These are phyloP conservation scores for Megalops cyprinoides DNA, from an alignment of 2,797 vertebrate genomes.

Conservation along the genomic window DNA sequence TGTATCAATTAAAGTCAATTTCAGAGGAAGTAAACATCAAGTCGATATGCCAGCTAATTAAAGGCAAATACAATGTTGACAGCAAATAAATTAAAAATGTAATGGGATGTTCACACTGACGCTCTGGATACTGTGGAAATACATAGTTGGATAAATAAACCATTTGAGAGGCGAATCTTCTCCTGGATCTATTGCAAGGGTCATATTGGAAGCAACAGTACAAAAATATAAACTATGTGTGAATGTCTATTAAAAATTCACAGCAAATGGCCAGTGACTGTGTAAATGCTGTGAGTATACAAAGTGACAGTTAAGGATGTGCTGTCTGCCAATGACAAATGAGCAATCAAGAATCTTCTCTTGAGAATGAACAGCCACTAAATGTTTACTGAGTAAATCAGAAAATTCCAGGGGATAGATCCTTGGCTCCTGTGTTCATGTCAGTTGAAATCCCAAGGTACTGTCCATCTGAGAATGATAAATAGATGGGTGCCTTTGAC, in stretches of 20 bases:
- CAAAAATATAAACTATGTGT: conserved; percentile 10
- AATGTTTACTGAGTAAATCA: conserved; percentile 34
- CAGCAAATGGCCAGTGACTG: neutral
- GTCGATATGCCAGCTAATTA: conserved; percentile 3
- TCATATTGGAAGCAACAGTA: neutral
- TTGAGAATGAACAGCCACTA: conserved; percentile 37
- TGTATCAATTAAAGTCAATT: neutral
- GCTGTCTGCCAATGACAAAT: conserved; percentile 28
- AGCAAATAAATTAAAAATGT: neutral
- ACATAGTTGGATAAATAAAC: neutral
- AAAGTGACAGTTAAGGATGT: conserved; percentile 26
- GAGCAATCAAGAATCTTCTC: conserved; percentile 31
- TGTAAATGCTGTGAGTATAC: conserved; percentile 7
- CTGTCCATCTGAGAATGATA: conserved; percentile 39
- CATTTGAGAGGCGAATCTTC: neutral
- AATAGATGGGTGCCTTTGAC: conserved; percentile 41
- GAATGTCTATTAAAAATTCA: conserved; percentile 22
- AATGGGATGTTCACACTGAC: neutral
- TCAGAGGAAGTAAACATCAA: conserved; percentile 17
- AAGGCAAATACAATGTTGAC: conserved; percentile 1
- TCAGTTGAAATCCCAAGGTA: conserved; percentile 27
- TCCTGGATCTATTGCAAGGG: neutral
- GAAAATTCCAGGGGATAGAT: conserved; percentile 14
- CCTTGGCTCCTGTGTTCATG: conserved; percentile 31
- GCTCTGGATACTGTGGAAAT: neutral